phyloP scores from a whole-genome alignment of 1,140 invertebrate genomes.

The Oreohelix idahoensis region DNA sequence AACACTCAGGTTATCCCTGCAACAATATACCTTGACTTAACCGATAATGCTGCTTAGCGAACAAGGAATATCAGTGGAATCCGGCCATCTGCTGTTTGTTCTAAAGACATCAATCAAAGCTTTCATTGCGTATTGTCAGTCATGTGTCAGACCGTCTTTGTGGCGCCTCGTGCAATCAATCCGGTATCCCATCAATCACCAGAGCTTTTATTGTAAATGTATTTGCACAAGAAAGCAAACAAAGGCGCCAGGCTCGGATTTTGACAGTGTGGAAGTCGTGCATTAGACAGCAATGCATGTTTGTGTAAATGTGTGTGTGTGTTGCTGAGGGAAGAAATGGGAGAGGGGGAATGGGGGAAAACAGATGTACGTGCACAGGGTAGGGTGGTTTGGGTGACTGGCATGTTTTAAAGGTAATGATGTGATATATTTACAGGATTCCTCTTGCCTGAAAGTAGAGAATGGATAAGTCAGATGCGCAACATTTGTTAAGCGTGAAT shows the following conservation, averaged over 20 bases:
- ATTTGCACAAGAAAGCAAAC: constrained; percentile 70
- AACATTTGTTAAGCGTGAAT: background rate
- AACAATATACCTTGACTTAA: background rate
- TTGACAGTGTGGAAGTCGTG: constrained; percentile 57
- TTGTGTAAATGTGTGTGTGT: background rate
- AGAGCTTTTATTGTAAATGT: constrained; percentile 68
- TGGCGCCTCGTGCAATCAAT: constrained; percentile 69
- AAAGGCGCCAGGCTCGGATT: constrained; percentile 59
- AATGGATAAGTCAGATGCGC: background rate
- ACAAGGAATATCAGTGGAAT: constrained; percentile 35
- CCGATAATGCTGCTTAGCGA: constrained; percentile 35
- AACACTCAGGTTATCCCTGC: background rate
- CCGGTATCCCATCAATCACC: constrained; percentile 68
- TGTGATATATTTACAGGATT: background rate
- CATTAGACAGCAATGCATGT: constrained; percentile 50
- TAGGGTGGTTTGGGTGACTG: background rate
- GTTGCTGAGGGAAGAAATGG: background rate
- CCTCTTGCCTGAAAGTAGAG: too few relatives aligned
- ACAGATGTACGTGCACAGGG: background rate
- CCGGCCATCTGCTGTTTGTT: constrained; percentile 69
- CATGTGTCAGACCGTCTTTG: constrained; percentile 70
- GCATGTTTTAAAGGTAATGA: background rate
- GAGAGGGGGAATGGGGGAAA: background rate
- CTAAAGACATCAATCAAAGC: constrained; percentile 70
- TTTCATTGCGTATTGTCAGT: constrained; percentile 71